phyloP scores from a whole-genome alignment of 1,140 invertebrate species.

The Gryllus bimaculatus region DNA sequence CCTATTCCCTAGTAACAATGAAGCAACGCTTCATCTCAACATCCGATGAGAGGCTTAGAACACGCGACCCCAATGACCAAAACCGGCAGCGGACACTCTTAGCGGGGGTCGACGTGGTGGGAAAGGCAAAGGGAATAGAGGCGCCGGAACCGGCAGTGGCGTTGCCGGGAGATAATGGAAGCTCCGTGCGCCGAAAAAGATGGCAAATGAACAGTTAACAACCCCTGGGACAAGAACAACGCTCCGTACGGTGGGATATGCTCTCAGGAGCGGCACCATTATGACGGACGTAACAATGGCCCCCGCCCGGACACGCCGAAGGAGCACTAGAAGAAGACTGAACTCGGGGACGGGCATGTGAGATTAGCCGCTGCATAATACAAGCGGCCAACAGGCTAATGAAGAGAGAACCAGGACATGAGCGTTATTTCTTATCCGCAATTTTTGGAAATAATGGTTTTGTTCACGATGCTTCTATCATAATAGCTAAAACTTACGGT shows the following conservation, averaged over 20 bases:
- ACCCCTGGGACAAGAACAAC: not conserved
- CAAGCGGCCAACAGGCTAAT: too few relatives aligned
- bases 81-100: not conserved
- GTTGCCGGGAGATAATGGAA: not conserved
- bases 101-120: not conserved
- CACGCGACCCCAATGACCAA: not conserved
- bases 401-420: too few relatives aligned
- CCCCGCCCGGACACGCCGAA: not conserved
- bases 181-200: not conserved
- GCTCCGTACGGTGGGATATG: not conserved
- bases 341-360: not conserved
- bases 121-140: not conserved
- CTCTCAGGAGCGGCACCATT: not conserved
- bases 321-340: not conserved
- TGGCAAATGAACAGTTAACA: not conserved
- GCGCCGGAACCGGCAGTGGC: not conserved
- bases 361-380: too few relatives aligned
- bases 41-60: not conserved
- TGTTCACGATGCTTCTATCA: too few relatives aligned
- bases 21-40: not conserved
- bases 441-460: too few relatives aligned
- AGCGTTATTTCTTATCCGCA: too few relatives aligned
- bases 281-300: not conserved
- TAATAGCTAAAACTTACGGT: too few relatives aligned
- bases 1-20: too few relatives aligned